phyloP scores from a whole-genome alignment of 2,797 vertebrate species.

The Catharus ustulatus region DNA sequence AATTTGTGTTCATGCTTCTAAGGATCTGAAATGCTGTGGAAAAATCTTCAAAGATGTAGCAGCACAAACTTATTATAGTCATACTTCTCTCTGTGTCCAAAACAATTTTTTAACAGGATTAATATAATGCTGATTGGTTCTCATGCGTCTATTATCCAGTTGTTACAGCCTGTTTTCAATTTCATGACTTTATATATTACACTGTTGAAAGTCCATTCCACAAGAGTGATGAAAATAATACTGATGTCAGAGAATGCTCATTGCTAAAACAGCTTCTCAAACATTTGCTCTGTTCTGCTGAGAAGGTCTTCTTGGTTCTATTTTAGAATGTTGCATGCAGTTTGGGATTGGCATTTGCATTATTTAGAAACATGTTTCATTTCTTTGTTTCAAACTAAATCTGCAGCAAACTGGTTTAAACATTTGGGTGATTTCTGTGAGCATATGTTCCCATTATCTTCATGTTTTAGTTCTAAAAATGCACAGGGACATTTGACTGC shows the following conservation, averaged over 20 bases:
- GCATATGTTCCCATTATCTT: neutral
- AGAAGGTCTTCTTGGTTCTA: neutral
- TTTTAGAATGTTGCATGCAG: slow-evolving; percentile 19
- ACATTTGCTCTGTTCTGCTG: slow-evolving; percentile 2
- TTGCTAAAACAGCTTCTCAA: neutral
- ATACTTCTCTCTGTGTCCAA: neutral
- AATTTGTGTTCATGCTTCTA: neutral
- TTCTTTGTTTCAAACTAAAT: slow-evolving; percentile 27
- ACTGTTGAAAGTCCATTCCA: slow-evolving; percentile 44
- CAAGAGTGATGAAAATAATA: slow-evolving; percentile 15
- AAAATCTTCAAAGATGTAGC: neutral
- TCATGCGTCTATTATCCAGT: neutral
- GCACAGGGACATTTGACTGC: neutral
- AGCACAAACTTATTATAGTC: neutral
- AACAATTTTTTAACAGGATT: neutral
- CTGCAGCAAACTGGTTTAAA: neutral
- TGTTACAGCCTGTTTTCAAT: slow-evolving; percentile 51
- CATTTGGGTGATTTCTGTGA: neutral
- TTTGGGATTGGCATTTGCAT: slow-evolving; percentile 33
- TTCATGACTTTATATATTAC: neutral
- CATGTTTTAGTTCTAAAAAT: neutral
- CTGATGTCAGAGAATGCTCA: neutral
- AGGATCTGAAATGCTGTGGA: neutral
- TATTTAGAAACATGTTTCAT: slow-evolving; percentile 25
- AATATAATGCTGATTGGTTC: neutral